Percentiles rank a stretch among this genome's conserved stretches.
Conservation (phyloP, 1,140 invertebrate species). For the Drosophila equinoxialis region DNA sequence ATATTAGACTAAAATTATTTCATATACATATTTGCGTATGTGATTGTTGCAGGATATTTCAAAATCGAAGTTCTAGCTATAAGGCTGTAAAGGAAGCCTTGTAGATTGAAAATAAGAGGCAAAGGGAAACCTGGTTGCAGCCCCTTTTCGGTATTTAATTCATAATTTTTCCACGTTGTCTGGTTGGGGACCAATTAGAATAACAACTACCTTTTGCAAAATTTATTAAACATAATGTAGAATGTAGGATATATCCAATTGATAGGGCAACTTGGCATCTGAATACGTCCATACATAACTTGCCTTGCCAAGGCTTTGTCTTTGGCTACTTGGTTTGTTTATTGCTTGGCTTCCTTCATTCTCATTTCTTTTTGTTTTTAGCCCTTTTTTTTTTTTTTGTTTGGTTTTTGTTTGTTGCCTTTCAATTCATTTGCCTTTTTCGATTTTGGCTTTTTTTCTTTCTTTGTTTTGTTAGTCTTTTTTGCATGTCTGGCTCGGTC, state of each 20-base stretch:
- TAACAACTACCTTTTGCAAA: constrained; percentile 71
- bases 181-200: constrained; percentile 75
- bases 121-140: constrained; percentile 35
- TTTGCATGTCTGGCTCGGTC: constrained; percentile 67
- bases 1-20: too few relatives aligned
- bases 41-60: neutral
- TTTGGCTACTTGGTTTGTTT: neutral
- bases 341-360: neutral
- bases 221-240: constrained; percentile 71
- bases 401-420: constrained; percentile 21
- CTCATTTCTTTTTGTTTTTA: constrained; percentile 11
- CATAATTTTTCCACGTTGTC: constrained; percentile 55
- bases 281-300: constrained; percentile 5
- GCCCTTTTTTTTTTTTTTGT: constrained; percentile 12
- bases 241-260: constrained; percentile 53
- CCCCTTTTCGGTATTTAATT: constrained; percentile 54
- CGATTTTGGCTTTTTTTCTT: constrained; percentile 27
- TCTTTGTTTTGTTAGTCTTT: constrained; percentile 43
- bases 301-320: neutral
- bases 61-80: constrained; percentile 13
- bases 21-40: too few relatives aligned
- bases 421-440: constrained; percentile 42
- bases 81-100: neutral
- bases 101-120: constrained; percentile 25
- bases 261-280: constrained; percentile 46